phyloP scores from a whole-genome alignment of 2,113 vertebrate genomes.

The Muntiacus muntjak region DNA sequence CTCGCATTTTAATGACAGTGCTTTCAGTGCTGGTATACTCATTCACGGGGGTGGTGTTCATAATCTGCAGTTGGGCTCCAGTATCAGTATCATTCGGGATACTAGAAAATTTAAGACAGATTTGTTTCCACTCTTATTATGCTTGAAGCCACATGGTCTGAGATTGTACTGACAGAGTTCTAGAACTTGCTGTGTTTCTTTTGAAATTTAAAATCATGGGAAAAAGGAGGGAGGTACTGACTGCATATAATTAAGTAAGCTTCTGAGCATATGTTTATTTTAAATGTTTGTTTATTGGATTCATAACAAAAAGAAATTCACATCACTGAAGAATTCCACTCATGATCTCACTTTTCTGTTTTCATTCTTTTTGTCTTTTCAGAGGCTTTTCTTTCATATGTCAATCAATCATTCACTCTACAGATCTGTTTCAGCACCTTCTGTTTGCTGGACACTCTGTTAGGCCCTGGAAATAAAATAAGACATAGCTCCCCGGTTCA shows the following conservation, averaged over 20 bases:
- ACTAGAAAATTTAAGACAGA: background rate
- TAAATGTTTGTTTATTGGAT: background rate
- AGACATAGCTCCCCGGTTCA: background rate
- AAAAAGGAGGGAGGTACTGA: background rate
- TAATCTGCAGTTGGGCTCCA: background rate
- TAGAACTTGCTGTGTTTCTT: background rate
- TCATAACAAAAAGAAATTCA: background rate
- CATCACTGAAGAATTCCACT: background rate
- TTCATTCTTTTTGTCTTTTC: background rate
- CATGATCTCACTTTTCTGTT: background rate
- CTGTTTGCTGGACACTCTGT: background rate
- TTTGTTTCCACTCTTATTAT: background rate
- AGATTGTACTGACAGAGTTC: background rate
- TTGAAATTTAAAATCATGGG: background rate
- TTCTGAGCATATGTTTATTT: background rate
- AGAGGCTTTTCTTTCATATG: background rate
- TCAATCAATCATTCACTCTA: background rate
- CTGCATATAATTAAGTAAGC: background rate
- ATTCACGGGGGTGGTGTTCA: background rate
- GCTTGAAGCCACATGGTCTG: background rate
- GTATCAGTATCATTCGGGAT: background rate
- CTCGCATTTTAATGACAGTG: background rate
- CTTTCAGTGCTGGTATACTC: fast-evolving
- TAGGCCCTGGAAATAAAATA: background rate
- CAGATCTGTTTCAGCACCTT: background rate